A percentile compares a stretch with the other conserved stretches of the same genome.
Conservation (phyloP, 2,113 vertebrate genomes). For the Ptilonorhynchus violaceus region DNA sequence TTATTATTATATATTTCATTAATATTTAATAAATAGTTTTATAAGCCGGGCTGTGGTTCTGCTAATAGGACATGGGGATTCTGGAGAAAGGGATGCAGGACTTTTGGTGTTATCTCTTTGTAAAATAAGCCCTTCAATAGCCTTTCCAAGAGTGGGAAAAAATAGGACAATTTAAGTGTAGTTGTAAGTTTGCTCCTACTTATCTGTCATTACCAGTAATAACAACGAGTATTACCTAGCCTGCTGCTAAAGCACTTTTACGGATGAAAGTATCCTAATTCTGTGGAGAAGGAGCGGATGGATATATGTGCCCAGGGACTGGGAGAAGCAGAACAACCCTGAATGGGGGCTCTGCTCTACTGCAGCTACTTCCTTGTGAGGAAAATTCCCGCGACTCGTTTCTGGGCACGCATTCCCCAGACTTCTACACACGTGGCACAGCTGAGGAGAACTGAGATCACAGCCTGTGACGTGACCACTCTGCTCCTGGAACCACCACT, state of each 20-base stretch:
- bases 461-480: accelerated
- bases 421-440: neutral
- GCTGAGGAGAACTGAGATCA: neutral
- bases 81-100: neutral
- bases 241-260: neutral
- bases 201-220: neutral
- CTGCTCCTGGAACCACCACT: accelerated
- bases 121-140: neutral
- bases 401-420: neutral
- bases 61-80: neutral
- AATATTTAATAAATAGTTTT: neutral
- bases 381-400: neutral
- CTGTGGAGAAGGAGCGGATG: neutral
- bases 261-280: neutral
- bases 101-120: neutral
- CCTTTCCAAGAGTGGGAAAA: neutral
- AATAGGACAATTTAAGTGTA: neutral
- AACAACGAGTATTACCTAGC: neutral
- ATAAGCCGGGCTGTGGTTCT: neutral
- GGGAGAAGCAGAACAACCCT: neutral
- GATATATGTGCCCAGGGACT: accelerated
- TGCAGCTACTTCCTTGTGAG: neutral
- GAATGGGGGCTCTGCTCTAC: accelerated
- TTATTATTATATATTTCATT: neutral
- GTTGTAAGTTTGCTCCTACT: neutral